phyloP scores from a whole-genome alignment of 2,797 vertebrate genomes.

The Thripadectes ignobilis region DNA sequence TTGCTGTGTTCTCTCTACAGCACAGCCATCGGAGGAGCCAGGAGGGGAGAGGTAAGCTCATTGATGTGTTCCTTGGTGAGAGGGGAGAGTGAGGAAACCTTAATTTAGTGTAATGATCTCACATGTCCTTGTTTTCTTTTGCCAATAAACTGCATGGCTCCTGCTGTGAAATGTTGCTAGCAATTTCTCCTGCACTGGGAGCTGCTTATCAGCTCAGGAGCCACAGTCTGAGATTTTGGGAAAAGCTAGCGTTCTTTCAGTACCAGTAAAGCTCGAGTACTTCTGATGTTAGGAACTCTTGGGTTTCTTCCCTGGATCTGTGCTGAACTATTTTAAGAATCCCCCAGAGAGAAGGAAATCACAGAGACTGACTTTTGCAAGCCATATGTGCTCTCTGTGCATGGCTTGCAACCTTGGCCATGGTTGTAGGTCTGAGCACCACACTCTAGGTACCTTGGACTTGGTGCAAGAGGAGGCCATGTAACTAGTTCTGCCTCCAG shows the following conservation, averaged over 20 bases:
- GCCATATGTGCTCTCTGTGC: accelerated
- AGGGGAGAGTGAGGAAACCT: not conserved
- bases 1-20: conserved; percentile 68
- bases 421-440: not conserved
- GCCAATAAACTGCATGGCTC: not conserved
- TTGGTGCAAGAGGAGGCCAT: not conserved
- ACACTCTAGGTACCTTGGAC: not conserved
- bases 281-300: not conserved
- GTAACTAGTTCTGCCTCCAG: not conserved
- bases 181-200: not conserved
- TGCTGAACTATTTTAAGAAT: conserved; percentile 8
- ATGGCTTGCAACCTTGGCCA: not conserved
- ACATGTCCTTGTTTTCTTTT: not conserved
- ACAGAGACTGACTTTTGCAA: not conserved
- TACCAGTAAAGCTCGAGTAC: not conserved
- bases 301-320: not conserved
- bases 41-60: conserved; percentile 83
- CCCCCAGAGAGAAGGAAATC: not conserved
- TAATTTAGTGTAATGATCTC: not conserved
- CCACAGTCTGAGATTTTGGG: not conserved
- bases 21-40: conserved; percentile 77
- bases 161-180: not conserved
- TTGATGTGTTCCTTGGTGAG: not conserved
- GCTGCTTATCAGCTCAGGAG: not conserved
- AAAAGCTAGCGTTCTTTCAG: not conserved